phyloP scores from a whole-genome alignment of 1,140 invertebrate genomes.

The Antheraea mylitta region DNA sequence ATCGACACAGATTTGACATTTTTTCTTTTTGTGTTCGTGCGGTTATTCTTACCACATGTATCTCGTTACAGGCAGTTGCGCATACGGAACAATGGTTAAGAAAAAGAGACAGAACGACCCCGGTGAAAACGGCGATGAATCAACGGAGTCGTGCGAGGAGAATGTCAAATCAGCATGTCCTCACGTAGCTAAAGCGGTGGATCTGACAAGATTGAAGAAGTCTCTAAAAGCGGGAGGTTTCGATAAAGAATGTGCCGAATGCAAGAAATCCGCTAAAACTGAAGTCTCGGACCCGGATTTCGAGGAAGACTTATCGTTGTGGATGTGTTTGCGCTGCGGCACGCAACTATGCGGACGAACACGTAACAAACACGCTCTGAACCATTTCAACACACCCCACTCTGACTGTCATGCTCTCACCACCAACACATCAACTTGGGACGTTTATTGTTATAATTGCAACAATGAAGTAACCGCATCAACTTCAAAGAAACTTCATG shows the following conservation, averaged over 20 bases:
- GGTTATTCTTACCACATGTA: constrained; percentile 73
- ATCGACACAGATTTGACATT: constrained; percentile 75
- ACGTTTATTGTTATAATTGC: constrained; percentile 88
- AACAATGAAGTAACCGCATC: constrained; percentile 80
- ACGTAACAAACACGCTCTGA: constrained; percentile 85
- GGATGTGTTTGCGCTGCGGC: constrained; percentile 87
- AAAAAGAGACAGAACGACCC: constrained; percentile 83
- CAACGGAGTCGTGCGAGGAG: constrained; percentile 83
- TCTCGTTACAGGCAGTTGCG: constrained; percentile 70
- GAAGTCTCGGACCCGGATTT: constrained; percentile 72
- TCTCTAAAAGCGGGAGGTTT: constrained; percentile 79
- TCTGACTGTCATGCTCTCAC: constrained; percentile 88
- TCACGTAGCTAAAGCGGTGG: constrained; percentile 85
- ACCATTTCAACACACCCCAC: constrained; percentile 87
- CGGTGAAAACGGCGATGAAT: constrained; percentile 78
- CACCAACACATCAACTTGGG: constrained; percentile 86
- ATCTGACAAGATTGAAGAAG: constrained; percentile 82
- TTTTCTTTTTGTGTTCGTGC: constrained; percentile 71
- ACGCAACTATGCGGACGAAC: constrained; percentile 87
- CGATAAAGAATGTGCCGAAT: constrained; percentile 81
- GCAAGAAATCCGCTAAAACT: constrained; percentile 70
- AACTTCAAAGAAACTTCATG: constrained; percentile 82
- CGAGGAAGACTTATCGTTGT: constrained; percentile 82
- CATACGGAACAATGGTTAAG: constrained; percentile 77
- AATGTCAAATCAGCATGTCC: constrained; percentile 79